Conservation (phyloP, 2,113 vertebrate genomes). For the Hiodon alosoides region DNA sequence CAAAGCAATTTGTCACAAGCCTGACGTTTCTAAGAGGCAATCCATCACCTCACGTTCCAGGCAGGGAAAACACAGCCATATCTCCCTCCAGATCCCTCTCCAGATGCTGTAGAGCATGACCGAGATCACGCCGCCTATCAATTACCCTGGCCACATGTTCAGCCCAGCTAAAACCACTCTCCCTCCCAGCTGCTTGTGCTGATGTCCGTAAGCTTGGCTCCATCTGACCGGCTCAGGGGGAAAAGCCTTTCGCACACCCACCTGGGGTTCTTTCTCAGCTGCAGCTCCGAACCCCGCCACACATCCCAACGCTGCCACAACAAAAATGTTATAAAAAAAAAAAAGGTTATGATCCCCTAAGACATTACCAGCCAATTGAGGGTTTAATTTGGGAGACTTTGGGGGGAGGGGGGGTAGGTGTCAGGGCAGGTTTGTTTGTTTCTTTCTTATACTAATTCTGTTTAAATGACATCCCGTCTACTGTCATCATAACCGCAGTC, state of each 20-base stretch:
- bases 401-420: background rate
- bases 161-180: too few species aligned
- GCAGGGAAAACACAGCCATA: too few species aligned
- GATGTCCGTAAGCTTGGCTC: too few species aligned
- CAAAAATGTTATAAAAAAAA: background rate
- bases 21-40: too few species aligned
- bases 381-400: background rate
- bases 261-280: background rate
- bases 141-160: too few species aligned
- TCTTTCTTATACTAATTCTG: background rate
- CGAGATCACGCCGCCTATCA: too few species aligned
- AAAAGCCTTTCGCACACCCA: background rate
- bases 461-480: background rate
- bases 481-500: constrained; percentile 15
- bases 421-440: background rate
- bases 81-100: too few species aligned
- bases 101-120: too few species aligned
- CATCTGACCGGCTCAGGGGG: too few species aligned
- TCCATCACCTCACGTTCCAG: too few species aligned
- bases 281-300: background rate
- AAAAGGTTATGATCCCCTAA: background rate
- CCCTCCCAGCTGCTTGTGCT: too few species aligned
- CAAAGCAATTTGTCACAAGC: too few species aligned
- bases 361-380: background rate
- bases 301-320: background rate